Evolutionary conservation across 2,113 vertebrate species (phyloP).

Genomic region (Anser brachyrhynchus): DNA sequence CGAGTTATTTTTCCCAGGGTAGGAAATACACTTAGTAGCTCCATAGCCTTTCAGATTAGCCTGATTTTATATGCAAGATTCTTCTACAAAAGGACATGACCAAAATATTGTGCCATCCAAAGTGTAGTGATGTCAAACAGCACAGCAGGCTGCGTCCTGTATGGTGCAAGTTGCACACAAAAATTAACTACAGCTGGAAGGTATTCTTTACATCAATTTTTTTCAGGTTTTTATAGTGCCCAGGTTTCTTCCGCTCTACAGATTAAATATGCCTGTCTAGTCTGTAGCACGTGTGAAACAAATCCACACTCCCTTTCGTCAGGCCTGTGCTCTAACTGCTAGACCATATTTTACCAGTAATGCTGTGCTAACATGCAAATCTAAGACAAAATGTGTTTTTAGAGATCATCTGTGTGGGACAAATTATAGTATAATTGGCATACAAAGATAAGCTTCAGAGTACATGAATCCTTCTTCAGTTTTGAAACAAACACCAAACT

Average conservation of each 20-base stretch:
- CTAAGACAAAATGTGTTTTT: background rate
- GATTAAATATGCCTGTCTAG: background rate
- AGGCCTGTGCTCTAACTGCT: background rate
- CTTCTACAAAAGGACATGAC: background rate
- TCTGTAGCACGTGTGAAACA: background rate
- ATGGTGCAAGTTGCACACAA: background rate
- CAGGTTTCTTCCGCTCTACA: background rate
- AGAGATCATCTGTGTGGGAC: background rate
- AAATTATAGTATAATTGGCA: background rate
- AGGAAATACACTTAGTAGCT: background rate
- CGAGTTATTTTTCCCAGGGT: background rate
- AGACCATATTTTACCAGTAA: background rate
- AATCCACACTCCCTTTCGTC: background rate
- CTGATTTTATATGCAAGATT: background rate
- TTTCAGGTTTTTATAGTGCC: background rate
- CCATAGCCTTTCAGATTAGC: background rate
- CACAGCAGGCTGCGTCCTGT: background rate
- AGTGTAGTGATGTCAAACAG: accelerated
- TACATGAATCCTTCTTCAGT: background rate
- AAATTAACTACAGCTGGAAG: background rate
- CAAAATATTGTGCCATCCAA: background rate
- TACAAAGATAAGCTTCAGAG: background rate
- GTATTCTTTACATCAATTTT: background rate
- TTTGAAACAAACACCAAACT: background rate
- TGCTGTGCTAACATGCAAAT: background rate